phyloP scores from a whole-genome alignment of 2,113 vertebrate species.

The Sylvia atricapilla region DNA sequence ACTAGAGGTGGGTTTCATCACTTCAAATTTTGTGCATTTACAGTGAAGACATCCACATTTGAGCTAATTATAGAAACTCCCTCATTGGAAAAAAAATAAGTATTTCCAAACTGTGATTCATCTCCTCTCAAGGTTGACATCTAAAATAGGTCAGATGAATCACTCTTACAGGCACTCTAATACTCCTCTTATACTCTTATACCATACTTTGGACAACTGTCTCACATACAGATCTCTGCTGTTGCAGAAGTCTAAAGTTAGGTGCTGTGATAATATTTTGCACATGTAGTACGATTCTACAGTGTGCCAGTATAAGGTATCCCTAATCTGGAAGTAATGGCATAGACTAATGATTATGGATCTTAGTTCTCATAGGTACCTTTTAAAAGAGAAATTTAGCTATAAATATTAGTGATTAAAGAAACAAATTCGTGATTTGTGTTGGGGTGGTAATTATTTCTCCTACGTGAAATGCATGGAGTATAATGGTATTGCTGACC shows the following conservation, averaged over 20 bases:
- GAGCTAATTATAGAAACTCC: neutral
- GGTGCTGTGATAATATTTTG: neutral
- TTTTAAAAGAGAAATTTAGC: neutral
- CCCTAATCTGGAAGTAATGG: neutral
- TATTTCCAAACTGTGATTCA: constrained; percentile 14
- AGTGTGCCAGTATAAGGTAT: neutral
- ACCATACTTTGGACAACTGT: neutral
- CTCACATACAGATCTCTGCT: neutral
- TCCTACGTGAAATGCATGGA: neutral
- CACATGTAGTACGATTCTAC: neutral
- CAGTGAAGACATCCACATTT: neutral
- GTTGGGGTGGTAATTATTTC: neutral
- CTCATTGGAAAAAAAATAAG: neutral
- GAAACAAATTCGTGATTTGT: neutral
- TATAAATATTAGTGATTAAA: neutral
- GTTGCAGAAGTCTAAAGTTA: neutral
- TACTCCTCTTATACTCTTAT: neutral
- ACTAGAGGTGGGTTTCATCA: neutral
- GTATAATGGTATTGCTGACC: neutral
- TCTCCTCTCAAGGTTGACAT: neutral
- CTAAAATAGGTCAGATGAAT: constrained; percentile 12
- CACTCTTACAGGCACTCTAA: neutral
- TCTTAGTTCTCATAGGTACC: neutral
- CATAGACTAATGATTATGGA: neutral
- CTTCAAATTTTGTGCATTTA: neutral